Evolutionary conservation across 2,113 vertebrate species (phyloP), one percentile per base, ranked within the genome.

Genomic region (Scomber scombrus): DNA sequence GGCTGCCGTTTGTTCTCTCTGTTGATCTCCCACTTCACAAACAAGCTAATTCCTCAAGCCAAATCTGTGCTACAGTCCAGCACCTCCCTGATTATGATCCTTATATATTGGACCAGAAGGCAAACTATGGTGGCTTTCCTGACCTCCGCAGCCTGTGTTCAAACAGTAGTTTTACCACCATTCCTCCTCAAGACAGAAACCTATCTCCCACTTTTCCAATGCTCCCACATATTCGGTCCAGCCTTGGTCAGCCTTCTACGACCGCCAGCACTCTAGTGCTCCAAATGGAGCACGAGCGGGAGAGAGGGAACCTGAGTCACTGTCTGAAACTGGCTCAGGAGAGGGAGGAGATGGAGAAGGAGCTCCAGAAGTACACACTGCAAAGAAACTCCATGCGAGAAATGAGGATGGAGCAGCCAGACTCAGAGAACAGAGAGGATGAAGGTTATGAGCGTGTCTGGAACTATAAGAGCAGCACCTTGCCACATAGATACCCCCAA

Each of bases 251-350:
- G 63, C 82, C 71, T 0, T 67, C 85, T 0, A 88, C 81, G 0
- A 90, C 90, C 0, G 93, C 93, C 4, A 95, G 94, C 47, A 23
- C 82, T 6, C 81, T 96, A 69, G 93, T 95, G 46, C 94, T 95
- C 29, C 95, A 96, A 73, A 96, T 96, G 95, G 95, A 95, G 71
- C 94, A 95, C 11, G 95, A 96, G 83, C 86, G 93, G 2, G 95
- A 95, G 61, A 80, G 43, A 16, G 94, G 94, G 11, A 95, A 95
- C 89, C 89, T 96, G n/a, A 95, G 85, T 49, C 92, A 63, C n/a
- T 96, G 95, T 68, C 78, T 95, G 64, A 91, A 85, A 47, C 83
- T 95, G 71, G 95, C 95, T 65, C 86, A 85, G 45, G 95, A 96
- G 82, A 78, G 95, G 71, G 94, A 95, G 82, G 89, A 92, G 67